These are phyloP conservation scores for Laspeyria flexula DNA, from an alignment of 2,888 invertebrate species.

Conservation along the genomic window DNA sequence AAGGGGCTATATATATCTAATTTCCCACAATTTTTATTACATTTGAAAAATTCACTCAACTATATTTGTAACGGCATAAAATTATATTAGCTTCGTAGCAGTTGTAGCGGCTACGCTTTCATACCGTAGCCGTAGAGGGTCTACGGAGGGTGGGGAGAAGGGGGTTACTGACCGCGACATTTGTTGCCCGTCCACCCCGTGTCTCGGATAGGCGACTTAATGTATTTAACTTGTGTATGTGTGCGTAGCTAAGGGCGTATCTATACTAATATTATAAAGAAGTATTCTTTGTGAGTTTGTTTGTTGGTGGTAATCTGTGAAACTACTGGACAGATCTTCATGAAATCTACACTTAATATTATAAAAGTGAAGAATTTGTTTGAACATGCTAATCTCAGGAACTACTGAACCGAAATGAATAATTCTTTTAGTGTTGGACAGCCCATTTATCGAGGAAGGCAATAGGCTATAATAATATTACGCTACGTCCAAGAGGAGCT, in stretches of 20 bases:
- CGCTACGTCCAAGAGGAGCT: too few relatives aligned
- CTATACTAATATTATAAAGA: neutral
- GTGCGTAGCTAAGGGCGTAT: slow-evolving; percentile 27
- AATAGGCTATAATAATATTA: too few relatives aligned
- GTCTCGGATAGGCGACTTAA: slow-evolving; percentile 58
- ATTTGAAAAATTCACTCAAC: slow-evolving; percentile 41
- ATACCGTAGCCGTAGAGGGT: slow-evolving; percentile 42
- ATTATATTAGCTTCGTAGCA: slow-evolving; percentile 49
- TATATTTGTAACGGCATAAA: slow-evolving; percentile 46
- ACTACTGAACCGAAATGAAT: too few relatives aligned
- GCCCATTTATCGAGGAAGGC: too few relatives aligned
- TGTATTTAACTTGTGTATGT: slow-evolving; percentile 47
- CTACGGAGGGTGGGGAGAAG: slow-evolving; percentile 46
- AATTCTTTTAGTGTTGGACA: too few relatives aligned
- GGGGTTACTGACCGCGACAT: slow-evolving; percentile 81
- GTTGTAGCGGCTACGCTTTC: slow-evolving; percentile 52
- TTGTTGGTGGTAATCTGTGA: neutral
- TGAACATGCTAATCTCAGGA: too few relatives aligned
- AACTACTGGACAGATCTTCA: too few relatives aligned
- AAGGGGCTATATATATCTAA: neutral
- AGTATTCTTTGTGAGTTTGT: neutral
- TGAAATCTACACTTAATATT: too few relatives aligned
- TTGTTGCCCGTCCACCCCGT: slow-evolving; percentile 75
- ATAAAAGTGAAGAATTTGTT: too few relatives aligned
- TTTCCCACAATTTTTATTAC: slow-evolving; percentile 25